phyloP scores from a whole-genome alignment of 2,113 vertebrate genomes.

The Danionella cerebrum region DNA sequence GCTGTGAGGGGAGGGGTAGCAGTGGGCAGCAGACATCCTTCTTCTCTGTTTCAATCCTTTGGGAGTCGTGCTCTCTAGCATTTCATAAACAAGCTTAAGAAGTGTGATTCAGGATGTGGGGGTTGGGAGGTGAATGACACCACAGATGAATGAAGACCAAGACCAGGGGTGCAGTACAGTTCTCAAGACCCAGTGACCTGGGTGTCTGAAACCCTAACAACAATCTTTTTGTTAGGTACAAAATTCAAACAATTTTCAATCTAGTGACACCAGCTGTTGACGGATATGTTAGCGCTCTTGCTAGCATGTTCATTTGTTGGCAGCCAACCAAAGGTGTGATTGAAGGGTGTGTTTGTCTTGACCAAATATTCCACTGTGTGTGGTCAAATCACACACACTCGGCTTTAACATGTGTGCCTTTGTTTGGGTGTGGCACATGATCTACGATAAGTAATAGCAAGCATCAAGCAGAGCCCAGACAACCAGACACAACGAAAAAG shows the following conservation, averaged over 20 bases:
- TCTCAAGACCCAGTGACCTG: conserved; percentile 21
- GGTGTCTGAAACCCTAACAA: not conserved
- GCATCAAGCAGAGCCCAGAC: not conserved
- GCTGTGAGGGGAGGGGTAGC: not conserved
- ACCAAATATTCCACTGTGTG: conserved; percentile 10
- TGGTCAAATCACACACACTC: conserved; percentile 3
- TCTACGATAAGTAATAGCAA: not conserved
- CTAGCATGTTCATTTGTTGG: not conserved
- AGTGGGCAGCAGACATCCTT: conserved; percentile 18
- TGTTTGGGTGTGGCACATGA: conserved; percentile 10
- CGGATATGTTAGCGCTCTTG: conserved; percentile 4
- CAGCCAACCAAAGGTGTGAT: conserved; percentile 10
- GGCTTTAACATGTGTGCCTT: not conserved
- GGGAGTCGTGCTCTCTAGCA: conserved; percentile 31
- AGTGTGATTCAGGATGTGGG: conserved; percentile 30
- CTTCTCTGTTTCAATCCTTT: conserved; percentile 33
- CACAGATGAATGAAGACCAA: conserved; percentile 31
- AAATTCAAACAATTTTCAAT: conserved; percentile 5
- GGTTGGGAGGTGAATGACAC: not conserved
- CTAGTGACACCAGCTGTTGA: not conserved
- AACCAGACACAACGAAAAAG: not conserved
- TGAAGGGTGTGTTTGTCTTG: not conserved
- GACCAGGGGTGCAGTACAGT: not conserved
- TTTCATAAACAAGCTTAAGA: conserved; percentile 39
- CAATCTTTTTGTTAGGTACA: not conserved